Conservation (phyloP, 2,888 invertebrate genomes). For the Drosophila cracens region DNA sequence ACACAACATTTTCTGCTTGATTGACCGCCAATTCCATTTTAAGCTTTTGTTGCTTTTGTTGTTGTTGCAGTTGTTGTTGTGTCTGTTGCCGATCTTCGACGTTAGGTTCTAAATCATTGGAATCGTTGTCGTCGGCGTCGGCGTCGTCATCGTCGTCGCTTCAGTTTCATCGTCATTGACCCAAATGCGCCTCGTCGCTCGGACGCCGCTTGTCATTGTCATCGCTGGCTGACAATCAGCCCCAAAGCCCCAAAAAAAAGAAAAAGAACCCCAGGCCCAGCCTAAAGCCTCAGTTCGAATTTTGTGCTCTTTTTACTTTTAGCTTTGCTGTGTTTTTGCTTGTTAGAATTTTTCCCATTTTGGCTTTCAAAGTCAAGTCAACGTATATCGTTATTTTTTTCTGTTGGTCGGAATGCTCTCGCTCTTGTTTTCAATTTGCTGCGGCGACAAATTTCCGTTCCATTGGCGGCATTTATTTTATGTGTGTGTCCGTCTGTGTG, state of each 20-base stretch:
- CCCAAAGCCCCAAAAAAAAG: conserved; percentile 10
- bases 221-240: conserved; percentile 39
- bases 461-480: conserved; percentile 63
- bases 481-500: conserved; percentile 17
- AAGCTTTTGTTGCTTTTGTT: conserved; percentile 28
- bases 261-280: conserved; percentile 1
- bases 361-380: conserved; percentile 64
- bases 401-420: conserved; percentile 9
- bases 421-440: conserved; percentile 70
- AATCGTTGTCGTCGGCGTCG: conserved; percentile 51
- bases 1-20: conserved; percentile 74
- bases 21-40: conserved; percentile 63
- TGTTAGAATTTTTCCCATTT: conserved; percentile 54
- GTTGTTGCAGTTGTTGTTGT: conserved; percentile 29
- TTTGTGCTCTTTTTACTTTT: conserved; percentile 14
- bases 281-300: conserved; percentile 14
- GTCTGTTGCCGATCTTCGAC: conserved; percentile 42
- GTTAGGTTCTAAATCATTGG: conserved; percentile 75
- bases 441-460: conserved; percentile 79
- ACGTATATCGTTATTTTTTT: conserved; percentile 32
- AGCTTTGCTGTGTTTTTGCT: not conserved
- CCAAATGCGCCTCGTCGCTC: conserved; percentile 74
- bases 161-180: conserved; percentile 79
- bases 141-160: conserved; percentile 50
- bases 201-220: conserved; percentile 75